Base-by-base conservation (phyloP, 2,113 vertebrate genomes). In the Castor canadensis region DNA sequence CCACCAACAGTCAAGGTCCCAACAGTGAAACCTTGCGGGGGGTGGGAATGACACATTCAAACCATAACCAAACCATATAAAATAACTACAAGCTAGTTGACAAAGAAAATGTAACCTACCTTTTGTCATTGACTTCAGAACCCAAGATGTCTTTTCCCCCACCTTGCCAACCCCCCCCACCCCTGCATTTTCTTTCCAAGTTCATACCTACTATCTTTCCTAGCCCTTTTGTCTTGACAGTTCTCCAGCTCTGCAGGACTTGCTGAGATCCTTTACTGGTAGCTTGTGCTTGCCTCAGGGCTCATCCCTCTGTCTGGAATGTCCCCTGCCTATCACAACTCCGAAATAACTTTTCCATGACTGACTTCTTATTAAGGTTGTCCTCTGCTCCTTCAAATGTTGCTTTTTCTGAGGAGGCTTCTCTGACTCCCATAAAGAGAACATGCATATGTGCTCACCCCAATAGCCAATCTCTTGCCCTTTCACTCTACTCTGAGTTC, bases 371-470 rank as follows among this genome's bases (percentile, higher is more conserved):
- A 12, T 10, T 45, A 45, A 38, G 24, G 3, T 52, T 24, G 4
- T 38, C 58, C 43, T 58, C 11, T 32, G 35, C 82, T 80, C 58
- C 58, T 26, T 77, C 58, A 62, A 26, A 20, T 30, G 26, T 10
- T 32, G 47, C 47, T 43, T 43, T 62, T 62, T 73, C 43, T 9
- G 26, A 64, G n/a, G 43, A 43, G 43, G 26, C 43, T 38, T 67
- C 38, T 72, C n/a, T n/a, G 60, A 38, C 85, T 24, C 9, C 32
- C 15, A 8, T 24, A 9, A 26, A 54, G 15, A 30, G 12, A 45
- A 15, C 19, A 2, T 43, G 11, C 4, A 0, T 3, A 1, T 40
- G 2, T 76, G 35, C 16, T 32, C 7, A 9, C 10, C 20, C 45
- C n/a, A 11, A 5, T 3, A 43, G 32, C 24, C 30, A 4, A 1